Evolutionary conservation across 2,888 invertebrate genomes (phyloP), one percentile per base, ranked within the genome.

Genomic region (Trichopria drosophilae): DNA sequence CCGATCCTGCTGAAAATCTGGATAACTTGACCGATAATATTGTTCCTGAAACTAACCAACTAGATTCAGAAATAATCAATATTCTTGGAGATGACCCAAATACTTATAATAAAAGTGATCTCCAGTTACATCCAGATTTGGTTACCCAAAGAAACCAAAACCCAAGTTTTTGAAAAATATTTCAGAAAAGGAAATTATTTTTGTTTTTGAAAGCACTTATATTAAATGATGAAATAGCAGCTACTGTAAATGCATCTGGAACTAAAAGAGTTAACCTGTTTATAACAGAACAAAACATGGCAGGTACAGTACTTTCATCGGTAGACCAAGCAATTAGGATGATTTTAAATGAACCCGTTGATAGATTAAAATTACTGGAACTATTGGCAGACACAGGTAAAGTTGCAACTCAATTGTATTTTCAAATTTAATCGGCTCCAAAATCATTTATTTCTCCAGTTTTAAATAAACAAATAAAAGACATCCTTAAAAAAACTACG

Each of bases 71-170:
- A 12, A 48, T 46, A 22, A 16, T 16, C 6, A 31, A 36, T 10
- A 34, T 52, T 5, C 29, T 59, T 2, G 57, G 53, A 10, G 53
- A 55, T 15, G 52, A 57, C 19, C 57, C 53, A 23, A 42, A 20
- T 20, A 31, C 6, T 23, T 34, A 34, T 16, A 43, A 54, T 24
- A 20, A 32, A 13, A 46, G 51, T 15, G 45, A 50, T 4, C 10
- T 57, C 10, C 20, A 31, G 6, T 23, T 59, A 5, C 53, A 59
- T 39, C 32, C 37, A 19, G 48, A 35, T 24, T 36, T 59, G 55
- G 7, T 15, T 51, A 6, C 12, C 35, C 9, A 52, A 54, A 36
- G 50, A 56, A 18, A 20, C n/a, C 2, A 52, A 53, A 26, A 36
- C 18, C 1, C 28, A 48, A 10, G 5, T 58, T 13, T 2, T 58